Evolutionary conservation across 1,140 invertebrate species (phyloP).

Genomic region (Danaus plexippus): DNA sequence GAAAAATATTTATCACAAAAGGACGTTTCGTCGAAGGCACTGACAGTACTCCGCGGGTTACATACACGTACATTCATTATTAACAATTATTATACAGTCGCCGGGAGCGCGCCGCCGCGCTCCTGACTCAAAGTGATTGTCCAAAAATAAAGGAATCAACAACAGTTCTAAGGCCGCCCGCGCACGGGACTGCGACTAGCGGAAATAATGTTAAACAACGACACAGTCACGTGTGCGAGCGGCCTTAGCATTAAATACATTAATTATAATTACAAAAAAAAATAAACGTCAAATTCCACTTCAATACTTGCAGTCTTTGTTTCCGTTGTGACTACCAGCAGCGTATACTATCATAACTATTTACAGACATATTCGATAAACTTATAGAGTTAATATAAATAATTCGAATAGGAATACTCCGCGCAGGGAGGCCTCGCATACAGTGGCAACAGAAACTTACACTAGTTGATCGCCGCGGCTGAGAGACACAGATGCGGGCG

Average conservation of each 20-base stretch:
- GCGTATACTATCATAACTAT: slow-evolving; percentile 46
- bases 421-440: slow-evolving; percentile 52
- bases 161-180: slow-evolving; percentile 31
- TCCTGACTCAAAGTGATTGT: slow-evolving; percentile 42
- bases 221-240: slow-evolving; percentile 8
- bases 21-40: slow-evolving; percentile 64
- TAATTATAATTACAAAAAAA: slow-evolving; percentile 46
- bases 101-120: not conserved
- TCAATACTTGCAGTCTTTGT: slow-evolving; percentile 67
- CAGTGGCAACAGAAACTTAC: slow-evolving; percentile 29
- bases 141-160: slow-evolving; percentile 66
- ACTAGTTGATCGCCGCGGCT: slow-evolving; percentile 13
- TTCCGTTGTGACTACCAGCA: slow-evolving; percentile 70
- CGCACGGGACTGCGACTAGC: slow-evolving; percentile 10
- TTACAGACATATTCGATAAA: slow-evolving; percentile 59
- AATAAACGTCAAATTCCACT: slow-evolving; percentile 42
- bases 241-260: slow-evolving; percentile 38
- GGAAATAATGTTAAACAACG: slow-evolving; percentile 8
- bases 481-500: not conserved
- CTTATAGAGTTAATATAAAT: slow-evolving; percentile 28
- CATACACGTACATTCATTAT: no score
- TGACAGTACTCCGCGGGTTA: slow-evolving; percentile 25
- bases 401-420: slow-evolving; percentile 61
- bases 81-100: no score
- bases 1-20: slow-evolving; percentile 67